Conservation (phyloP, 2,797 vertebrate genomes). For the Gallinago stenura region DNA sequence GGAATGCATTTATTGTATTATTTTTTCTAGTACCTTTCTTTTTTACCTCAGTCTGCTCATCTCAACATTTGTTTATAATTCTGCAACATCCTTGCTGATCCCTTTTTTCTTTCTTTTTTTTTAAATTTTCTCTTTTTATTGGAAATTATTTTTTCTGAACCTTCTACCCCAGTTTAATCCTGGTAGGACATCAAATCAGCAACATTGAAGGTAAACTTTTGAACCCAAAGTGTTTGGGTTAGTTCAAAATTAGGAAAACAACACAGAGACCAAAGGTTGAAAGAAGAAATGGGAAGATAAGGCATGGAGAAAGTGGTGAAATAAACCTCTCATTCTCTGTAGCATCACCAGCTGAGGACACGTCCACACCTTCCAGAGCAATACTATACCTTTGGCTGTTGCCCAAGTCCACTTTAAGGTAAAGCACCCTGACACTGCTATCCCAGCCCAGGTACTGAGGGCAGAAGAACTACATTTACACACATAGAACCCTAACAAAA, state of each 20-base stretch:
- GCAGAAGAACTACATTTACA: not conserved
- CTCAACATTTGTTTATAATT: not conserved
- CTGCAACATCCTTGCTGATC: not conserved
- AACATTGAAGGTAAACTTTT: not conserved
- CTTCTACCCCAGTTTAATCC: not conserved
- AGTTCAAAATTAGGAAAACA: conserved; percentile 26
- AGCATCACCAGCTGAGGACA: not conserved
- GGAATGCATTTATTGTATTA: not conserved
- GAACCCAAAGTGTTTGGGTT: not conserved
- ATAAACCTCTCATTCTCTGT: not conserved
- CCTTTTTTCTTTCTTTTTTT: not conserved
- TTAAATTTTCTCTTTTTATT: not conserved
- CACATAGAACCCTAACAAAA: not conserved
- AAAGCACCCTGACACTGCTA: not conserved
- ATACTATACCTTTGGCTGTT: not conserved
- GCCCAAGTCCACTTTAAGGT: not conserved
- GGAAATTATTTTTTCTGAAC: not conserved
- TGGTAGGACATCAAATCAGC: not conserved
- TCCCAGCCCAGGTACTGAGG: not conserved
- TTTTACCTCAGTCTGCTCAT: not conserved
- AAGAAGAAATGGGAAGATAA: conserved; percentile 24
- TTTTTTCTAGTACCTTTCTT: not conserved
- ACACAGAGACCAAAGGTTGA: not conserved
- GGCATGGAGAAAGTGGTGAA: not conserved
- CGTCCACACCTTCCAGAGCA: not conserved